phyloP scores from a whole-genome alignment of 1,140 invertebrate genomes.

The Mactra quadrangularis region DNA sequence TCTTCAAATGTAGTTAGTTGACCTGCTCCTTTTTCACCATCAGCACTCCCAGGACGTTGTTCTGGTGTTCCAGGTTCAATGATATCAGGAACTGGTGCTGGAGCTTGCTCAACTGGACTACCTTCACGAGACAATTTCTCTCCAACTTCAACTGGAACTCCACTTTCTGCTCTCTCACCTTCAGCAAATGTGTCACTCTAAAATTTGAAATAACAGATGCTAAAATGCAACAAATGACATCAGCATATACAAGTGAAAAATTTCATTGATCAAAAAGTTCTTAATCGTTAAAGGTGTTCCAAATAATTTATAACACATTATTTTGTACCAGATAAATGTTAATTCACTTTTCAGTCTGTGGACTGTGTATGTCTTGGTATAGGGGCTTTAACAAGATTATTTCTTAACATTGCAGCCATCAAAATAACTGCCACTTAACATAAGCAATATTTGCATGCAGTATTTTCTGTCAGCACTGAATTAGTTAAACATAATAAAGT shows the following conservation, averaged over 20 bases:
- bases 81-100: constrained; percentile 56
- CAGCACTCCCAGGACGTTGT: constrained; percentile 64
- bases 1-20: constrained; percentile 64
- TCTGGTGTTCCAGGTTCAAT: constrained; percentile 76
- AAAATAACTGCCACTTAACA: no score
- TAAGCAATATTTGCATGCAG: no score
- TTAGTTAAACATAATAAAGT: no score
- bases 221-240: neutral
- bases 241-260: neutral
- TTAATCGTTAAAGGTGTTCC: neutral
- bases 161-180: constrained; percentile 74
- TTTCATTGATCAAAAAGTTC: no score
- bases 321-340: no score
- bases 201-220: constrained; percentile 13
- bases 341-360: no score
- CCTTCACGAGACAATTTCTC: constrained; percentile 77
- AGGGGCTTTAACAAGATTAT: no score
- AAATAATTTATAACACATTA: no score
- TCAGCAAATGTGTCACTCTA: constrained; percentile 78
- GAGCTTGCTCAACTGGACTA: constrained; percentile 67
- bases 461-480: neutral
- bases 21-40: constrained; percentile 28
- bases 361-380: no score
- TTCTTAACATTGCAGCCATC: no score
- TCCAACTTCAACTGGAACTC: constrained; percentile 67